Evolutionary conservation across 2,888 invertebrate species (phyloP), one percentile per base, ranked within the genome.

Genomic region (Phengaris alcon): DNA sequence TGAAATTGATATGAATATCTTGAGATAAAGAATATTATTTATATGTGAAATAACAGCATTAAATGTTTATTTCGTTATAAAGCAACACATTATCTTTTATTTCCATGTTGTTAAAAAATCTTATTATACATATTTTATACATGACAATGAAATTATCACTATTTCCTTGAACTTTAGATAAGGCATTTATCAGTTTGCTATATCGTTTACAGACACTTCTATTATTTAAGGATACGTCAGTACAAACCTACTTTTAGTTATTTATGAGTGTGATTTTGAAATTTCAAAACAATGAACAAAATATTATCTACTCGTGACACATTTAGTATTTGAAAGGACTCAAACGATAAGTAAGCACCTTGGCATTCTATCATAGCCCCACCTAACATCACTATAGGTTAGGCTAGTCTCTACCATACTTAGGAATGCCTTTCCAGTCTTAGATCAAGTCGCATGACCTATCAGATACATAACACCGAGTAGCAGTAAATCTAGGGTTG

Each of bases 391-490:
- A 22, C 22, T 59, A 59, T 59, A 59, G 22, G 22, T 59, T 15
- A 35, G 35, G 35, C 35, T 35, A 35, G 35, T 22, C 22, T 22
- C 22, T 22, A 4, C 35, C 35, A 35, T 35, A 35, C 15, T 6
- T 48, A 48, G 48, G 48, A 48, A 59, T 15, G 8, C 59, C 22
- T 22, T 22, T 59, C 22, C 22, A 8, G 22, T 59, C 59, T 10
- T 59, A 59, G 22, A 22, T 59, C 59, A 59, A 10, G 59, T 4
- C 22, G 59, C 59, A 59, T 59, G 59, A 59, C 59, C 59, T 59
- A 59, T 22, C 22, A 59, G 59, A 59, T 59, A 59, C 22, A 15
- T 59, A 59, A 59, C 59, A 59, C 22, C 59, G 59, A 59, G 57
- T 57, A 15, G 57, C 57, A 35, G 3, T 35, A 35, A 35, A 35